Percentiles rank a stretch among this genome's conserved stretches.
Evolutionary conservation across 2,113 vertebrate species (phyloP).

Genomic region (Silurus asotus): DNA sequence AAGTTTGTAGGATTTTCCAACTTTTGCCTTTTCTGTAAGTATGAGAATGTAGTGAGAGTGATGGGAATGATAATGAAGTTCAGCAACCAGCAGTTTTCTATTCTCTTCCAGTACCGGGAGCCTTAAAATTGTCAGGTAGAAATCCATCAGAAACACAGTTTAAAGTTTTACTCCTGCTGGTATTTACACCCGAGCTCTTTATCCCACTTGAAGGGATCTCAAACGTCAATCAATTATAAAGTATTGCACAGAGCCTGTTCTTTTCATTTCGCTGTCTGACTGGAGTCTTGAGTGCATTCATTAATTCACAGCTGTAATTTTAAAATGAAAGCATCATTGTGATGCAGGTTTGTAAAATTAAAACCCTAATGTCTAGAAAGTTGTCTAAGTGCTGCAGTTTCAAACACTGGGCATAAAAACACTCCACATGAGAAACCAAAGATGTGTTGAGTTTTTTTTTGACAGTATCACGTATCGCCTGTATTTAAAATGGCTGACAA

Average conservation of each 20-base stretch:
- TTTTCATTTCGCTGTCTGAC: conserved; percentile 5
- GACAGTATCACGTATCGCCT: background rate
- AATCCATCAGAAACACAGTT: conserved; percentile 29
- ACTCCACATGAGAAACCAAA: background rate
- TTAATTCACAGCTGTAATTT: conserved; percentile 14
- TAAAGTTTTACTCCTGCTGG: conserved; percentile 11
- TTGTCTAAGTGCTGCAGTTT: background rate
- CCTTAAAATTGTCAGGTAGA: conserved; percentile 46
- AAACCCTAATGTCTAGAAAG: background rate
- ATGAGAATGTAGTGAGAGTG: conserved; percentile 5
- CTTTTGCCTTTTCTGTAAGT: conserved; percentile 57
- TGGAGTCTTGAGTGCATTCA: conserved; percentile 11
- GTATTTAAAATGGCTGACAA: background rate
- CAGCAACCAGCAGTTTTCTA: conserved; percentile 24
- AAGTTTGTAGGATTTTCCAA: conserved; percentile 47
- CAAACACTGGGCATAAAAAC: background rate
- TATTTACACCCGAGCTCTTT: conserved; percentile 2
- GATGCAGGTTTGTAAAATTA: background rate
- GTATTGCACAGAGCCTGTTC: background rate
- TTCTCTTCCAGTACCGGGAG: conserved; percentile 32
- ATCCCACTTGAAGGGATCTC: background rate
- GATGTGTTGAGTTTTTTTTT: background rate
- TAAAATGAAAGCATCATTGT: conserved; percentile 10
- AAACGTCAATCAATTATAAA: conserved; percentile 13
- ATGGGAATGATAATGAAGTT: background rate